Evolutionary conservation across 1,140 invertebrate species (phyloP).

Genomic region (Zophobas morio): DNA sequence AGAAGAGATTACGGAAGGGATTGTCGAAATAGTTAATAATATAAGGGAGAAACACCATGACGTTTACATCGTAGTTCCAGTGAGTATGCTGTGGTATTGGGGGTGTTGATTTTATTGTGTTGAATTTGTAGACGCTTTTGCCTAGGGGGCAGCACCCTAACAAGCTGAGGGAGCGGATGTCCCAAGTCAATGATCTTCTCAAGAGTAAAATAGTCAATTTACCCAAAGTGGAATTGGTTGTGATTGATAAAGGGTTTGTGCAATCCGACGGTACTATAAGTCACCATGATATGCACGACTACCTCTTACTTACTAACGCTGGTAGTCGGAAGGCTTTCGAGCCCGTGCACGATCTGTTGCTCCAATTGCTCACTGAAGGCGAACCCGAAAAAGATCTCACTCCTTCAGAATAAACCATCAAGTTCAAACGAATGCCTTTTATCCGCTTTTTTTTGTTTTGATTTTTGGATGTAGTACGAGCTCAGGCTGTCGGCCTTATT

Average conservation of each 20-base stretch:
- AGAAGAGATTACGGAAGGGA: constrained; percentile 85
- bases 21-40: constrained; percentile 81
- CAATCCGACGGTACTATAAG: constrained; percentile 85
- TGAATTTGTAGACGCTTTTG: constrained; percentile 80
- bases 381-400: constrained; percentile 81
- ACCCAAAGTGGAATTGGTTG: constrained; percentile 78
- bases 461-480: constrained; percentile 4
- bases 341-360: constrained; percentile 82
- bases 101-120: background rate
- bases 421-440: constrained; percentile 41
- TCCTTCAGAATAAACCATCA: constrained; percentile 74
- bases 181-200: constrained; percentile 81
- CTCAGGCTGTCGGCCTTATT: constrained; percentile 36
- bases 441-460: constrained; percentile 11
- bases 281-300: constrained; percentile 92
- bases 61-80: constrained; percentile 85
- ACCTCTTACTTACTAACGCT: constrained; percentile 85
- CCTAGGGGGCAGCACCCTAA: constrained; percentile 89
- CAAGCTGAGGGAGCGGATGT: constrained; percentile 81
- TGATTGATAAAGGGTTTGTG: constrained; percentile 83
- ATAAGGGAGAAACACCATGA: constrained; percentile 84
- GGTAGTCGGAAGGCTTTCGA: constrained; percentile 89
- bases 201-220: constrained; percentile 74
- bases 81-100: constrained; percentile 70
- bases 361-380: constrained; percentile 82